A percentile compares a stretch with the other conserved stretches of the same genome.
These are phyloP conservation scores for Oncorhynchus tshawytscha DNA, from an alignment of 2,113 vertebrate genomes.

Conservation along the genomic window DNA sequence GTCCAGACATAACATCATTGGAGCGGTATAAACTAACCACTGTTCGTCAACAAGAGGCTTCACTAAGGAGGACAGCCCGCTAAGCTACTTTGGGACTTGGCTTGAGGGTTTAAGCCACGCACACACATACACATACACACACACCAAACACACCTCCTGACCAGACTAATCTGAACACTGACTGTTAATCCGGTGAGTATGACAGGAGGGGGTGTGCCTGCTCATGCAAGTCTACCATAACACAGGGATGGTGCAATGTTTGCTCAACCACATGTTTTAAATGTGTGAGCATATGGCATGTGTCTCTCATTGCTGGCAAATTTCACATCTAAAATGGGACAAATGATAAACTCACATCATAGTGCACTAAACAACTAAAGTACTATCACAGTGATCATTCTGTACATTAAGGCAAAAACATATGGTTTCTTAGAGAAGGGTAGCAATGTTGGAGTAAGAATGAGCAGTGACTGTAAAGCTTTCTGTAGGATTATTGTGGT, in stretches of 20 bases:
- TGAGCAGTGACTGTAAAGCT: constrained; percentile 16
- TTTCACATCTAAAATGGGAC: no score
- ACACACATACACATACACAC: no score
- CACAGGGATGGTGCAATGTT: not conserved
- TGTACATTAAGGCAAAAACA: no score
- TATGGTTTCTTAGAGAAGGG: not conserved
- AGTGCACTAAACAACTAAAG: no score
- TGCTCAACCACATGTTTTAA: constrained; percentile 2
- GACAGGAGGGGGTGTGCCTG: constrained; percentile 5
- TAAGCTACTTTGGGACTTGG: constrained; percentile 70
- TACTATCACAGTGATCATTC: no score
- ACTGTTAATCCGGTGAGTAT: constrained; percentile 53
- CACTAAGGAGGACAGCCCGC: constrained; percentile 32
- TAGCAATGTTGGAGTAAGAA: constrained; percentile 21
- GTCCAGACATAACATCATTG: constrained; percentile 18
- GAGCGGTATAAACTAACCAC: not conserved
- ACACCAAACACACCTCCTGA: constrained; percentile 1
- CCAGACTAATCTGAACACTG: constrained; percentile 46
- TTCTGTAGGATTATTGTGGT: constrained; percentile 38
- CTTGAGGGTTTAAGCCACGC: constrained; percentile 62
- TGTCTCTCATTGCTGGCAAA: no score
- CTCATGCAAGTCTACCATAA: not conserved
- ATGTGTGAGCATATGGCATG: no score
- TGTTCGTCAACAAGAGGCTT: constrained; percentile 27
- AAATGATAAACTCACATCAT: no score